Percentiles rank a stretch among this genome's conserved stretches.
phyloP scores from a whole-genome alignment of 2,113 vertebrate species.

The Phycodurus eques region DNA sequence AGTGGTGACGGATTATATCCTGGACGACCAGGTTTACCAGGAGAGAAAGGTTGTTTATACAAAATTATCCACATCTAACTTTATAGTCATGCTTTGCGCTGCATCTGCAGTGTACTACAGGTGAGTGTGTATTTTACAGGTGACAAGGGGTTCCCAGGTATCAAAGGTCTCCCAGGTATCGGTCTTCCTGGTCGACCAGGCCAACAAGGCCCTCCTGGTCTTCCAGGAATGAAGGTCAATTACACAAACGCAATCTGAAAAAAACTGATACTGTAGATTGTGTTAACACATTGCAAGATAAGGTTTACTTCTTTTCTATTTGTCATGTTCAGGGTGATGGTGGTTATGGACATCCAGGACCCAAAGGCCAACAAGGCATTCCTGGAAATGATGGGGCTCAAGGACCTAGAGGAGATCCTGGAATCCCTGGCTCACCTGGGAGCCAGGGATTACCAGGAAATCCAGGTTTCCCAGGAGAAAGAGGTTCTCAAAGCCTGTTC shows the following conservation, averaged over 20 bases:
- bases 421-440: slow-evolving; percentile 57
- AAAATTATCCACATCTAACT: not conserved
- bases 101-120: not conserved
- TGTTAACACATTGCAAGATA: not conserved
- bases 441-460: slow-evolving; percentile 66
- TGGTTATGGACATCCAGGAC: slow-evolving; percentile 49
- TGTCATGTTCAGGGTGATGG: slow-evolving; percentile 55
- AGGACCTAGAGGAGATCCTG: slow-evolving; percentile 70
- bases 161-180: slow-evolving; percentile 16
- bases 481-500: slow-evolving; percentile 27
- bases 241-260: not conserved
- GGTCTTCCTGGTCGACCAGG: slow-evolving; percentile 53
- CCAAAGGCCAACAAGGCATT: slow-evolving; percentile 47
- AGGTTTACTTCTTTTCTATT: not conserved
- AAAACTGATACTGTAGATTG: not conserved
- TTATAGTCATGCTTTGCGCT: not conserved
- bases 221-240: slow-evolving; percentile 61
- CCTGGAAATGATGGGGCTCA: slow-evolving; percentile 37
- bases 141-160: slow-evolving; percentile 56
- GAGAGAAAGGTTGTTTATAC: slow-evolving; percentile 4
- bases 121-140: slow-evolving; percentile 43
- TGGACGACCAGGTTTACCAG: not conserved
- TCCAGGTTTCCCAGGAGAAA: slow-evolving; percentile 43
- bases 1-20: not conserved
- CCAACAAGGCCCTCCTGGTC: slow-evolving; percentile 46